These are phyloP conservation scores for Puntigrus tetrazona DNA, from an alignment of 2,113 vertebrate genomes.

Conservation along the genomic window DNA sequence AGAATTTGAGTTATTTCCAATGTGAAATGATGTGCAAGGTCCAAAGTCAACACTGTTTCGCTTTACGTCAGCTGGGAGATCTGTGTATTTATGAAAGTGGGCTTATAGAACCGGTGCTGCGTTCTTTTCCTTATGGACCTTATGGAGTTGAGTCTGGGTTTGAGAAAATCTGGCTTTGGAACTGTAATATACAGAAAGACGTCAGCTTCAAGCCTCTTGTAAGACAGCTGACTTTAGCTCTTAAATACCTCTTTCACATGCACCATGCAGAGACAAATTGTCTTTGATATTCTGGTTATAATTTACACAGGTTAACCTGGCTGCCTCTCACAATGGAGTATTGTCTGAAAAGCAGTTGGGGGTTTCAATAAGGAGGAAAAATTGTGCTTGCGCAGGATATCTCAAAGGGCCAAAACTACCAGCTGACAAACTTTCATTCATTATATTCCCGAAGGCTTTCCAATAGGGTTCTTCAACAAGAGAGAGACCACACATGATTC, in stretches of 20 bases:
- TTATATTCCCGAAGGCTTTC: background rate
- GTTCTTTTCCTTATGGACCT: background rate
- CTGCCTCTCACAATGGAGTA: conserved; percentile 6
- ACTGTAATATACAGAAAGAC: background rate
- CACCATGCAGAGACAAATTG: conserved; percentile 17
- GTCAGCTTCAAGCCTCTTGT: background rate
- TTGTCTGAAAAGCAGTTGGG: conserved; percentile 14
- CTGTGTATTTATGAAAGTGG: conserved; percentile 21
- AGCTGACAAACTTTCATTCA: conserved; percentile 15
- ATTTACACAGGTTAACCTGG: conserved; percentile 27
- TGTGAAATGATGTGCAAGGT: conserved; percentile 33
- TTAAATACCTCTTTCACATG: conserved; percentile 13
- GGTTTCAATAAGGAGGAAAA: background rate
- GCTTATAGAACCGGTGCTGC: conserved; percentile 21
- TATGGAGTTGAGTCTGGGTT: background rate
- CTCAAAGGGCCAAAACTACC: conserved; percentile 8
- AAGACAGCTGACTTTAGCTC: background rate
- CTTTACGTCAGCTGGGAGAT: conserved; percentile 29
- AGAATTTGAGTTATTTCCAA: conserved; percentile 31
- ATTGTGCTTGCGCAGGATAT: background rate
- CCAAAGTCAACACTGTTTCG: conserved; percentile 50
- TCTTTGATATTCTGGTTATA: conserved; percentile 35
- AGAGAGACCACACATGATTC: background rate
- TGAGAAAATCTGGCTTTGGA: conserved; percentile 8
- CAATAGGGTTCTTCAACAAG: background rate